Base-by-base conservation (phyloP, 2,113 vertebrate genomes). In the Eptesicus fuscus region DNA sequence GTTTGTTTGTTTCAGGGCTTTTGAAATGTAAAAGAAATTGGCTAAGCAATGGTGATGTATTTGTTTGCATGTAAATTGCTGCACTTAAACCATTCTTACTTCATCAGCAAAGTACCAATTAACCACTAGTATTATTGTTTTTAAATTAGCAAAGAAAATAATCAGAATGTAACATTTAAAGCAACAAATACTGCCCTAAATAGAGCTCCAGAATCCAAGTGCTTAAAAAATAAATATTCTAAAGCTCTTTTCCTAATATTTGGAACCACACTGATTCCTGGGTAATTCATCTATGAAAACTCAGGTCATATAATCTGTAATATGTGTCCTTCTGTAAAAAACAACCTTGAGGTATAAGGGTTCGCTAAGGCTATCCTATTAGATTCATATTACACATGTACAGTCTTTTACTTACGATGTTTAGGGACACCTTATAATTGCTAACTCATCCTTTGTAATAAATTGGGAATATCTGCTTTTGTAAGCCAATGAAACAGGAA, bases 11-110 rank as follows among this genome's bases (percentile, higher is more conserved):
- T 93, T 73, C 1, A 30, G 1, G 65, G 14, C 63, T 97, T 97
- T 89, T 97, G 16, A 94, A 96, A 89, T 89, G 1, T 10, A 90
- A 93, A 97, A 88, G 47, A 22, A 67, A 79, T 42, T 94, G 85
- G 96, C 77, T 94, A 77, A 44, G 14, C 13, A 90, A 78, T 92
- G 76, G 22, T 56, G 67, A 92, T 61, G 5, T 95, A 67, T 67
- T 74, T 96, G 12, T 94, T 97, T 97, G 78, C 94, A 96, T 95
- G 96, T 32, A n/a, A 97, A 98, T 96, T 44, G 35, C 1, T 59
- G 6, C 7, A 92, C 84, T 95, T 97, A 83, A 95, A n/a, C 4
- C 80, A 93, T 97, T 96, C 40, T 40, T 53, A 42, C 23, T 95
- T 77, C 22, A 71, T 28, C 7, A 95, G 70, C 44, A 96, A 97